Evolutionary conservation across 2,113 vertebrate species (phyloP).

Genomic region (Sciurus niger): DNA sequence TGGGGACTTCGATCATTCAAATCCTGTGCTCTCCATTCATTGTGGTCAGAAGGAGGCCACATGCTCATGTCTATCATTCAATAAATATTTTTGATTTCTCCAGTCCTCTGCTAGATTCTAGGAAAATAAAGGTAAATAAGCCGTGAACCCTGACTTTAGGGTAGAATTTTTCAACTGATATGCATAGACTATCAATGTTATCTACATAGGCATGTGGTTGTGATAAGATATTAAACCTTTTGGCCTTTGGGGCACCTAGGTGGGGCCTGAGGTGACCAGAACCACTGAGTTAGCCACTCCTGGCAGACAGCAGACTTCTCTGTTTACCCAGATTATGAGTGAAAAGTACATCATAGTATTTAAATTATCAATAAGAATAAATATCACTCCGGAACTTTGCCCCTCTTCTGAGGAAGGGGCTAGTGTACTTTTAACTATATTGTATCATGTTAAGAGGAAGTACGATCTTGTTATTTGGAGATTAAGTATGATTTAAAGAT

Average conservation of each 20-base stretch:
- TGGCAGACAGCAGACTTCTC: neutral
- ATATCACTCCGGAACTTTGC: neutral
- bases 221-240: neutral
- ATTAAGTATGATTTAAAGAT: neutral
- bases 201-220: neutral
- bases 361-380: neutral
- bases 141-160: neutral
- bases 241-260: neutral
- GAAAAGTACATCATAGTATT: neutral
- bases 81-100: neutral
- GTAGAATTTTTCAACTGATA: neutral
- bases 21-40: neutral
- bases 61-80: neutral
- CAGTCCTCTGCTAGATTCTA: neutral
- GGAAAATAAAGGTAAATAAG: constrained; percentile 30
- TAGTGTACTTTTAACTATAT: neutral
- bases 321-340: neutral
- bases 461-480: neutral
- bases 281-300: neutral
- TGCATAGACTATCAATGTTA: neutral
- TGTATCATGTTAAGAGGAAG: neutral
- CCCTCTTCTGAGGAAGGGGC: neutral
- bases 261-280: neutral
- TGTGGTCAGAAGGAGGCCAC: neutral
- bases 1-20: neutral